These are phyloP conservation scores for Echeneis naucrates DNA, from an alignment of 2,797 vertebrate genomes.

Conservation along the genomic window DNA sequence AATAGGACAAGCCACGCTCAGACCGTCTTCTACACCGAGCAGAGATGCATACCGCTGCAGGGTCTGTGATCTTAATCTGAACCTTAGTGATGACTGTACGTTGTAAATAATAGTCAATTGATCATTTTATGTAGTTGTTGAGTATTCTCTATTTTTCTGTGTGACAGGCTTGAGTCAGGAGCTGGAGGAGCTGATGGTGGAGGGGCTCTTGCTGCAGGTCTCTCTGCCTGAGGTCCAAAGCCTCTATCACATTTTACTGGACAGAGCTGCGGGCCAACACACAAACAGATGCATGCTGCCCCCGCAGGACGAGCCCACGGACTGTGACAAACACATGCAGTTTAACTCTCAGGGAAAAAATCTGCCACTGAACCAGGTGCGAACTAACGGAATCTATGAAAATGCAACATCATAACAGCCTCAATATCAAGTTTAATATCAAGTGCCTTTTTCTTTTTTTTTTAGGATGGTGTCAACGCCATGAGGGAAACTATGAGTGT, in stretches of 20 bases:
- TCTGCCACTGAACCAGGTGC: conserved; percentile 75
- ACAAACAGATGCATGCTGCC: conserved; percentile 76
- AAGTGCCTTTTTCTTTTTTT: conserved; percentile 10
- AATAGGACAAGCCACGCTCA: conserved; percentile 81
- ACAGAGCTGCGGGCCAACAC: conserved; percentile 79
- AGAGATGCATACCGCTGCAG: conserved; percentile 90
- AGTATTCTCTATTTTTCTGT: conserved; percentile 13
- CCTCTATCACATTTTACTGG: conserved; percentile 89
- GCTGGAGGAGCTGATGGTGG: conserved; percentile 95
- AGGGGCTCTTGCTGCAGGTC: conserved; percentile 96
- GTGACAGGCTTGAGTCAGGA: conserved; percentile 88
- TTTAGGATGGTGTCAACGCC: conserved; percentile 80
- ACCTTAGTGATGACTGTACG: too few species aligned
- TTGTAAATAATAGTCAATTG: rapidly evolving
- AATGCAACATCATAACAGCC: neutral
- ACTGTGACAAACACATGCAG: conserved; percentile 73
- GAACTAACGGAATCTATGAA: neutral
- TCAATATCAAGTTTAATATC: neutral
- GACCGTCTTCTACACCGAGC: conserved; percentile 89
- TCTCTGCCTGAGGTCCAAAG: conserved; percentile 93
- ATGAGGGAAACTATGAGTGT: conserved; percentile 78
- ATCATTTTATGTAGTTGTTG: neutral
- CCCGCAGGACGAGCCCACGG: conserved; percentile 55
- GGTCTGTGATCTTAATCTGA: conserved; percentile 75
- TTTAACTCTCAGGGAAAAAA: conserved; percentile 75